phyloP scores from a whole-genome alignment of 2,113 vertebrate species.

The Hassar affinis region DNA sequence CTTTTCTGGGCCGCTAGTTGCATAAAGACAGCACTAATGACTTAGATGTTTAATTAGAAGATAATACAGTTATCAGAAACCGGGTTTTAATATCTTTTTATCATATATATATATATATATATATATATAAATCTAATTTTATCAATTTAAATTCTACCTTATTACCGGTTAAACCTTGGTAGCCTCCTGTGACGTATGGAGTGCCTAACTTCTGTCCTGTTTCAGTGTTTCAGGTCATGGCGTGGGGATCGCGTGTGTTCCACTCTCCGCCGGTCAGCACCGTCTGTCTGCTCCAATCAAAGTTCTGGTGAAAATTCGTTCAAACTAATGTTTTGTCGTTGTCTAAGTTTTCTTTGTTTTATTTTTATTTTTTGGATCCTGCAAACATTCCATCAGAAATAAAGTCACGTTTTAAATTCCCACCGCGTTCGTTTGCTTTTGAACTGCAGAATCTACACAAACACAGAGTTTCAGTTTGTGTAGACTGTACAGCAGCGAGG shows the following conservation, averaged over 20 bases:
- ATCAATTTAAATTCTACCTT: no score
- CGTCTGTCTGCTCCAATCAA: background rate
- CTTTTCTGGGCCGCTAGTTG: no score
- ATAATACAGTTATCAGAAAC: background rate
- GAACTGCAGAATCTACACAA: background rate
- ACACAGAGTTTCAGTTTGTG: no score
- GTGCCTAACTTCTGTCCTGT: slow-evolving; percentile 40
- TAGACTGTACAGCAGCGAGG: no score
- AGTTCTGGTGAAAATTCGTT: background rate
- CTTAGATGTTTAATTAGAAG: background rate
- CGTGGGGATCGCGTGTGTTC: slow-evolving; percentile 58
- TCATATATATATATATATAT: no score
- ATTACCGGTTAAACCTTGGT: no score
- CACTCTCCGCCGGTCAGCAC: background rate
- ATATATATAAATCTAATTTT: no score
- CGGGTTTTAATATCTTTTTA: background rate
- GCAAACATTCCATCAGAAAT: slow-evolving; percentile 45
- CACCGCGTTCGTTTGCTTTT: background rate
- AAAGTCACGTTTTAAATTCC: slow-evolving; percentile 37
- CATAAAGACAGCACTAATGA: no score
- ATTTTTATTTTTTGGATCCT: background rate
- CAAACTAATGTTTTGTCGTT: background rate
- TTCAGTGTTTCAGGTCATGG: slow-evolving; percentile 49
- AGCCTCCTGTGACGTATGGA: background rate
- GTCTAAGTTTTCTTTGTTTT: background rate